Evolutionary conservation across 2,888 invertebrate genomes (phyloP), one percentile per base, ranked within the genome.

Genomic region (Meandrusa payeni): DNA sequence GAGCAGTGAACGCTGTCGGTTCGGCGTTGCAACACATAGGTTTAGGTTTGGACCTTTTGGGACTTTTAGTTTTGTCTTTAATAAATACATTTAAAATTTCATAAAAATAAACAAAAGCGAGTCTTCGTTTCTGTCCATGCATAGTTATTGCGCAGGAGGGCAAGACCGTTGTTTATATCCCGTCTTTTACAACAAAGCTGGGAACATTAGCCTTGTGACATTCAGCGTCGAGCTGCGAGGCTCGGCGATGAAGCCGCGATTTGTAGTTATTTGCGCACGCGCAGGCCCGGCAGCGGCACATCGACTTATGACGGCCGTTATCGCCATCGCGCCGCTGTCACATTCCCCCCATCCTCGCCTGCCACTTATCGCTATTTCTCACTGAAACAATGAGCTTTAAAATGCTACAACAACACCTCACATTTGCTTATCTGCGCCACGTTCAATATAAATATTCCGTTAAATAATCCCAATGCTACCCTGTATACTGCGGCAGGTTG

Each of bases 341-440:
- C 73, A 69, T 61, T 53, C 52, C 54, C 52, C 69, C 66, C 63
- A 63, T 61, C 64, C 57, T 61, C 60, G 62, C 64, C 66, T 59
- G 64, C 70, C 67, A 64, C 56, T 59, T 65, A 68, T 64, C 63
- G 72, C 72, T 72, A 76, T 80, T 82, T 82, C 79, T 78, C 80
- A 74, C 81, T 75, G 71, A 67, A 80, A 85, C 85, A 83, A 85
- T 82, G 77, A 83, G 74, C 76, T 57, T 76, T 81, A 71, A 79
- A 81, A 72, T 69, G 71, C 80, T 77, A 76, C 76, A 73, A 74
- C 72, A 72, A 72, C 72, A 70, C 69, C 68, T 68, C 53, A 65
- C 58, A 54, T 59, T 57, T 39, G 32, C 45, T 47, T 44, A 47
- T 40, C 41, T 20, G 2, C 19, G 11, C n/a, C 20, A 22, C 5